Conservation (phyloP, 2,888 invertebrate species). For the Drosophila tanythrix region DNA sequence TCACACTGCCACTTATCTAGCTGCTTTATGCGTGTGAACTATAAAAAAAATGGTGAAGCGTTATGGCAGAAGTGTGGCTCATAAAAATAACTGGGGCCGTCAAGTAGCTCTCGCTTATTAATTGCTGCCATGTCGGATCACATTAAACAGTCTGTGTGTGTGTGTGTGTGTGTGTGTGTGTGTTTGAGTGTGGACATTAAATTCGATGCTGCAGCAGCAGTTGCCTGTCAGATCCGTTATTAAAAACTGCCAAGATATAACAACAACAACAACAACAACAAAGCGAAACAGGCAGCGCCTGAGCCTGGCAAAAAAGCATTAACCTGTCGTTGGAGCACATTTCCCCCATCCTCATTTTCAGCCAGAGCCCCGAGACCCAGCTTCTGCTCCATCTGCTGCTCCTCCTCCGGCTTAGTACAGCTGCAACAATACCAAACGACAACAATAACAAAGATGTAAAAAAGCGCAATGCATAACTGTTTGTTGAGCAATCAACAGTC, state of each 20-base stretch:
- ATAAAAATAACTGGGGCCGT: conserved; percentile 44
- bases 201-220: conserved; percentile 59
- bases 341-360: background rate
- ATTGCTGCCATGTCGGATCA: conserved; percentile 62
- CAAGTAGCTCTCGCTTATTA: conserved; percentile 63
- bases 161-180: conserved; percentile 9
- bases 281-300: conserved; percentile 8
- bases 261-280: conserved; percentile 16
- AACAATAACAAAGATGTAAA: conserved; percentile 20
- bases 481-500: background rate
- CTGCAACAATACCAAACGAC: conserved; percentile 44
- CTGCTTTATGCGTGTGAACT: conserved; percentile 49
- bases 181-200: conserved; percentile 67
- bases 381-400: background rate
- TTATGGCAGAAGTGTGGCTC: conserved; percentile 47
- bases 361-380: background rate
- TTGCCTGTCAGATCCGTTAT: conserved; percentile 57
- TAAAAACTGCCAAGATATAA: conserved; percentile 55
- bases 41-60: conserved; percentile 47
- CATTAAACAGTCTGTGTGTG: conserved; percentile 41
- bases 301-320: conserved; percentile 48
- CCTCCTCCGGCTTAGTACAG: conserved; percentile 10
- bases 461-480: background rate
- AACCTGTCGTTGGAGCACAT: conserved; percentile 52
- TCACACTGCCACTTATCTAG: conserved; percentile 43